Base-by-base conservation (phyloP, 2,797 vertebrate species). In the Sebastes cheni region DNA sequence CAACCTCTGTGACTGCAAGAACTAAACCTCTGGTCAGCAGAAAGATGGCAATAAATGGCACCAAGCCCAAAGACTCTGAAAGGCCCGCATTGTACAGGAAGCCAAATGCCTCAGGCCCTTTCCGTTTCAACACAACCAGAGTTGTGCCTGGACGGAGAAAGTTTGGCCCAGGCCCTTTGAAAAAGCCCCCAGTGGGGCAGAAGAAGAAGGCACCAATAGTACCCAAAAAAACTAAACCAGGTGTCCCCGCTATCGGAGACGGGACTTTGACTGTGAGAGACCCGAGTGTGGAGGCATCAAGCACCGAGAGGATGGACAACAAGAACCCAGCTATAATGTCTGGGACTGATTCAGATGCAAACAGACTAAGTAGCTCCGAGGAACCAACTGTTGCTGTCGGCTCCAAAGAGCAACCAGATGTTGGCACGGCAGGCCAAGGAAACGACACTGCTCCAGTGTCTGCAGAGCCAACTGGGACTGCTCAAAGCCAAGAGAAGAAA, bases 81-180 rank as follows among this genome's bases (percentile, higher is more conserved):
- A 90, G 56, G 58, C 64, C 72, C 46, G 10, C 60, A 11, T 32
- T 78, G 46, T 55, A 69, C 55, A 90, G 54, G 75, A 89, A 79
- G 67, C 86, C 85, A 61, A 83, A 85, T 8, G 11, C 67, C n/a
- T 30, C 50, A 3, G 80, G 77, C 14, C 13, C 16, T 13, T 25
- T 55, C 3, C 81, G 39, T 65, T 71, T 81, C 2, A 95, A 95
- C 60, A 32, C 34, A 68, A 93, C 88, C 27, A 91, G 88, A 86
- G 52, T 50, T 5, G 71, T 59, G 13, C 61, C 81, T 4, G 86
- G 73, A 59, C 14, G 20, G 6, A 79, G 59, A 62, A 83, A 23
- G 25, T 5, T 77, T 66, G 69, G 77, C 42, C 50, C 68, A 3
- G 76, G 80, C 18, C 62, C 72, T 76, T 54, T 86, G 13, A 93